Base-by-base conservation (phyloP, 2,113 vertebrate species). In the Condylura cristata region DNA sequence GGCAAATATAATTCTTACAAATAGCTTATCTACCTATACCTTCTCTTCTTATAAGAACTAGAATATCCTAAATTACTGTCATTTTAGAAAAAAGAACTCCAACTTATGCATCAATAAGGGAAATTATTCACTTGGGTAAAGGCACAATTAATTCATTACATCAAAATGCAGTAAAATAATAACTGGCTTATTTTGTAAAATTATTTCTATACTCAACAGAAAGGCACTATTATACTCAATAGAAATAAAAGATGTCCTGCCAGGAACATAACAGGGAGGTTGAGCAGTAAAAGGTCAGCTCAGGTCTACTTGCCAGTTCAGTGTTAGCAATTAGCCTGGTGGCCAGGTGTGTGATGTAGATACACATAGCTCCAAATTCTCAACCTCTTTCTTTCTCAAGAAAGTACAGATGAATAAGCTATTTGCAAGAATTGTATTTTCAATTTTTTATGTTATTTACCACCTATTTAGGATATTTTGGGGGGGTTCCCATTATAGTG, bases 261-360 rank as follows among this genome's bases (percentile, higher is more conserved):
- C 32, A 86, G 41, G 20, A 65, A 10, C 24, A 13, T 0, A 66
- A 3, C 16, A 39, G 41, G 6, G 39, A 56, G 3, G 5, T 5
- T 82, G 46, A 63, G 51, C 37, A 6, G 24, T 28, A 68, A 1
- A 16, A 63, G 16, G 37, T 28, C 3, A 28, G 66, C 11, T 37
- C 48, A 58, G 44, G 58, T 44, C 11, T 5, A 6, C 37, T 86
- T 84, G 30, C 20, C 8, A 1, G 26, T 95, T 99, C 98, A 98
- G 98, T 99, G 98, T 71, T 99, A 98, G 96, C 98, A 98, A 90
- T 99, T 98, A 48, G 99, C 98, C 95, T 98, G 98, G 97, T 99
- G 98, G 2, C 99, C 99, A 99, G 99, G n/a, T 99, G 97, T 39
- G 98, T 99, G 89, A 99, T 98, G 44, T 99, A 99, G 95, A 99